A percentile compares a stretch with the other conserved stretches of the same genome.
phyloP scores from a whole-genome alignment of 1,140 invertebrate species.

The Psilanteris sp. region DNA sequence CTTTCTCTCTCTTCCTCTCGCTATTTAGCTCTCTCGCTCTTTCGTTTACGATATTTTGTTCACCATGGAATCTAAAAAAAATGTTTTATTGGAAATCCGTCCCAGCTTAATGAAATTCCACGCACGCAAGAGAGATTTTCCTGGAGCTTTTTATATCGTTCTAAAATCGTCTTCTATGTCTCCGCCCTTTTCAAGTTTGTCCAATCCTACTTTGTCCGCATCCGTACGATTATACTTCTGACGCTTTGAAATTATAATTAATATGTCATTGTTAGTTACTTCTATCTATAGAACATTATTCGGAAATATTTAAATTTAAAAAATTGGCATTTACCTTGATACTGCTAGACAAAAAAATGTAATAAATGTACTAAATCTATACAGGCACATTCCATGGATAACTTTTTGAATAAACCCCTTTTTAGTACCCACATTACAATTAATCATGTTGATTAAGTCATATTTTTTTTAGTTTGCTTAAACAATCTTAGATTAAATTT shows the following conservation, averaged over 20 bases:
- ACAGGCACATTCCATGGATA: too few relatives aligned
- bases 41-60: constrained; percentile 1
- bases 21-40: constrained; percentile 16
- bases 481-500: too few relatives aligned
- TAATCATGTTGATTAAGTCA: too few relatives aligned
- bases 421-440: too few relatives aligned
- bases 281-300: constrained; percentile 22
- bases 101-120: constrained; percentile 63
- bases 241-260: constrained; percentile 62
- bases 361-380: constrained; percentile 44
- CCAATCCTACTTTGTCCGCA: constrained; percentile 14
- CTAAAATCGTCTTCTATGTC: constrained; percentile 53
- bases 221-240: constrained; percentile 43
- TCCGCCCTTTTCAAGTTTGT: constrained; percentile 58
- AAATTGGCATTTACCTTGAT: constrained; percentile 10
- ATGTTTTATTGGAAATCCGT: constrained; percentile 60
- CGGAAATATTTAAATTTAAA: constrained; percentile 21
- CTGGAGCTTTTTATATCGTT: constrained; percentile 59
- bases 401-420: too few relatives aligned
- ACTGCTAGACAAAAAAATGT: constrained; percentile 28
- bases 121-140: constrained; percentile 56
- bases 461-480: too few relatives aligned
- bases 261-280: constrained; percentile 42
- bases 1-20: constrained; percentile 6
- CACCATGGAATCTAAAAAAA: constrained; percentile 49